These are phyloP conservation scores for Cryptotis parvus DNA, from an alignment of 2,113 vertebrate species.

Conservation along the genomic window DNA sequence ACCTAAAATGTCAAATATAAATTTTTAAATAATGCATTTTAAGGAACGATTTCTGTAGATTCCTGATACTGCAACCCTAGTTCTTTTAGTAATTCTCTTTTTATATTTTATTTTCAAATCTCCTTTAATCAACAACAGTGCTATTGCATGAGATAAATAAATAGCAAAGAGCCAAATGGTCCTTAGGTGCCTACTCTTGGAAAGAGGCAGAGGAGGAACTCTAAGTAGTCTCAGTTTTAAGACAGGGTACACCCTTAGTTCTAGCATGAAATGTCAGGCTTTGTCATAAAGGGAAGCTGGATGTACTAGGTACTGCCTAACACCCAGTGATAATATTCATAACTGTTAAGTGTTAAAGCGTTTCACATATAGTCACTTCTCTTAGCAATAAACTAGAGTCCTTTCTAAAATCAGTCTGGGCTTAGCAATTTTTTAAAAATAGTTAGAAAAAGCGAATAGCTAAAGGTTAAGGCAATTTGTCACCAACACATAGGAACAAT, in stretches of 20 bases:
- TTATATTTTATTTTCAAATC: constrained; percentile 63
- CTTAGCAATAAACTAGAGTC: constrained; percentile 29
- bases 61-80: constrained; percentile 30
- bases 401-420: not conserved
- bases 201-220: not conserved
- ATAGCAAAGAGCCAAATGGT: constrained; percentile 26
- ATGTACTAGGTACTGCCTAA: constrained; percentile 10
- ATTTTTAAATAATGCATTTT: constrained; percentile 52
- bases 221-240: not conserved
- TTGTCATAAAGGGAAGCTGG: not conserved
- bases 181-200: constrained; percentile 34
- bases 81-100: constrained; percentile 59
- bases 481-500: not conserved
- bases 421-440: constrained; percentile 1
- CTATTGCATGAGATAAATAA: not conserved
- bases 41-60: constrained; percentile 47
- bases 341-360: constrained; percentile 43
- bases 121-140: constrained; percentile 66
- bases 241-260: not conserved
- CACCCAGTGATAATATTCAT: constrained; percentile 44
- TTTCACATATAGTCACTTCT: constrained; percentile 28
- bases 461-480: constrained; percentile 56
- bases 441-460: constrained; percentile 39
- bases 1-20: constrained; percentile 63
- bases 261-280: constrained; percentile 34